phyloP scores from a whole-genome alignment of 2,888 invertebrate species.

The Neria commutata region DNA sequence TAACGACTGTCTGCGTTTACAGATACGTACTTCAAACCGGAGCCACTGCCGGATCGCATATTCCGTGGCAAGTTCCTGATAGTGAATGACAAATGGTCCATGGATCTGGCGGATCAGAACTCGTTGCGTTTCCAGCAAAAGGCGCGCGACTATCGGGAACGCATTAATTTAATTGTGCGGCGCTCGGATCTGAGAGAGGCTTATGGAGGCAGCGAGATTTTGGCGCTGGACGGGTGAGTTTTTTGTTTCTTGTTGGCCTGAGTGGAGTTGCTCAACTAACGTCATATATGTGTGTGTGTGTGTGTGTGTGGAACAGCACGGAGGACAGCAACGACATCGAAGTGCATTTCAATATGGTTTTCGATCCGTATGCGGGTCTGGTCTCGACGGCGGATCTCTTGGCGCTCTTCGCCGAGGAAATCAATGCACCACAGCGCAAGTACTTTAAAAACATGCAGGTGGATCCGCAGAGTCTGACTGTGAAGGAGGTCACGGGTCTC shows the following conservation, averaged over 20 bases:
- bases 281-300: not conserved
- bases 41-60: conserved; percentile 77
- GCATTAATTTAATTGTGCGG: conserved; percentile 75
- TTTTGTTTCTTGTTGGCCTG: too few relatives aligned
- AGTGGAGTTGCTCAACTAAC: not conserved
- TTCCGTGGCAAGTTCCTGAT: conserved; percentile 84
- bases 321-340: conserved; percentile 73
- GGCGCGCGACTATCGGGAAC: conserved; percentile 76
- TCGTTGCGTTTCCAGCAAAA: conserved; percentile 75
- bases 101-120: conserved; percentile 71
- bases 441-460: conserved; percentile 71
- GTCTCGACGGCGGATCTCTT: conserved; percentile 72
- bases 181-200: conserved; percentile 77
- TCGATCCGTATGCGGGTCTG: conserved; percentile 76
- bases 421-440: conserved; percentile 66
- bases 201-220: conserved; percentile 79
- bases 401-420: conserved; percentile 71
- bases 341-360: conserved; percentile 84
- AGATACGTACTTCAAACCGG: conserved; percentile 63
- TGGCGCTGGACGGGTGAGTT: conserved; percentile 83
- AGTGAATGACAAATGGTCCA: conserved; percentile 71
- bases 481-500: conserved; percentile 64
- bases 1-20: not conserved
- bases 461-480: conserved; percentile 70
- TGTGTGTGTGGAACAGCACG: conserved; percentile 60